Base-by-base conservation (phyloP, 2,113 vertebrate genomes). In the Anhinga anhinga region DNA sequence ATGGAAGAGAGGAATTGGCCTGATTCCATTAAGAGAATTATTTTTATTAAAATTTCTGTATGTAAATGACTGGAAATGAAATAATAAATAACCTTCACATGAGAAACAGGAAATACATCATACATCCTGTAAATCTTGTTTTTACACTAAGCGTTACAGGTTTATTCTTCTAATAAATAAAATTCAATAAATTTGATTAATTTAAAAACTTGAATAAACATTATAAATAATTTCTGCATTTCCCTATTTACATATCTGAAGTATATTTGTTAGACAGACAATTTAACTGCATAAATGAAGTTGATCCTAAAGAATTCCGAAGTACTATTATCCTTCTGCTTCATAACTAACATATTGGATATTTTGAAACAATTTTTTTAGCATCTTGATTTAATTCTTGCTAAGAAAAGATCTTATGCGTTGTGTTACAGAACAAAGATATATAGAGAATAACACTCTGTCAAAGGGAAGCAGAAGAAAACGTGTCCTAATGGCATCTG, bases 401-500 rank as follows among this genome's bases (percentile, higher is more conserved):
- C 26, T 95, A 40, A 92, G 72, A 91, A 66, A 25, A 92, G 23
- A 27, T 88, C 9, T 76, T 91, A 13, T 29, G 17, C 22, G 14
- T 78, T 96, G 26, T 84, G 42, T 80, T 94, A 56, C 95, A 97
- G 96, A 97, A 59, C 91, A 70, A 95, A 95, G 61, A 30, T 36
- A 45, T 40, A 56, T 71, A 21, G 93, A 96, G 65, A 94, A 73
- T 52, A 95, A 55, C 58, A 56, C 53, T 19, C 62, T 82, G 0
- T 85, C 95, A 63, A 98, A 97, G 95, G 90, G 82, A 85, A 97
- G 88, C 87, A 98, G 96, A 95, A 98, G 97, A 81, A 98, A 98
- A 40, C 97, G 95, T 70, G 97, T 98, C 77, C 88, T 98, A 34
- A 98, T 98, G 98, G 98, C 98, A 6, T 98, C 99, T 76, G 96